phyloP scores from a whole-genome alignment of 2,888 invertebrate genomes.

The Entomobrya multifasciata region DNA sequence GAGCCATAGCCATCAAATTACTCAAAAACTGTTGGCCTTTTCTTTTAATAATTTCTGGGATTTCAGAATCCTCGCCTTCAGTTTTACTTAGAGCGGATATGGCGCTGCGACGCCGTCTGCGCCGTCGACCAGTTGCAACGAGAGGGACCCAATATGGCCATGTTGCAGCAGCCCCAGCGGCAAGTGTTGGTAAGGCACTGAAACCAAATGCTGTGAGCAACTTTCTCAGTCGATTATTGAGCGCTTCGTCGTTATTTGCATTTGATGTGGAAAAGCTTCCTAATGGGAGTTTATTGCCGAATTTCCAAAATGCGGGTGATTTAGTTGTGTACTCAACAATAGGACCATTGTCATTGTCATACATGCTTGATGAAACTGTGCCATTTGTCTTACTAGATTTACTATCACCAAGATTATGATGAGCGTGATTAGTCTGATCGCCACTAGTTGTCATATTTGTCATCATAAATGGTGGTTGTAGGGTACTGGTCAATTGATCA shows the following conservation, averaged over 20 bases:
- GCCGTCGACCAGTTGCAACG: constrained; percentile 72
- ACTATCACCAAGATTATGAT: neutral
- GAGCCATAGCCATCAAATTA: neutral
- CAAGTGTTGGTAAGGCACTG: constrained; percentile 78
- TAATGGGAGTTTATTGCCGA: constrained; percentile 66
- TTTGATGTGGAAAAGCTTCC: no score
- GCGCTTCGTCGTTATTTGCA: constrained; percentile 44
- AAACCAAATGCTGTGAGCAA: constrained; percentile 79
- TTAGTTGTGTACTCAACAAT: constrained; percentile 66
- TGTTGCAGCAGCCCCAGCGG: constrained; percentile 79
- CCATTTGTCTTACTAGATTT: no score
- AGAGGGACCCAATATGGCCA: constrained; percentile 79
- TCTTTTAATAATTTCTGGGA: constrained; percentile 38
- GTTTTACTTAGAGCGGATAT: neutral
- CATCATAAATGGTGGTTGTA: neutral
- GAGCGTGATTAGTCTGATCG: neutral
- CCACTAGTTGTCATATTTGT: neutral
- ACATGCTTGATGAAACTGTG: neutral
- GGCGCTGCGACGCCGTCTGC: constrained; percentile 47
- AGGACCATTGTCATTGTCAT: neutral
- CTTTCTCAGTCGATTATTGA: constrained; percentile 72
- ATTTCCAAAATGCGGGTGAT: constrained; percentile 72
- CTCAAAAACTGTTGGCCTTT: constrained; percentile 44
- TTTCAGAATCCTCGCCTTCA: neutral
- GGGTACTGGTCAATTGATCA: neutral